Base-by-base conservation (phyloP, 2,888 invertebrate species). In the Romanomermis culicivorax region DNA sequence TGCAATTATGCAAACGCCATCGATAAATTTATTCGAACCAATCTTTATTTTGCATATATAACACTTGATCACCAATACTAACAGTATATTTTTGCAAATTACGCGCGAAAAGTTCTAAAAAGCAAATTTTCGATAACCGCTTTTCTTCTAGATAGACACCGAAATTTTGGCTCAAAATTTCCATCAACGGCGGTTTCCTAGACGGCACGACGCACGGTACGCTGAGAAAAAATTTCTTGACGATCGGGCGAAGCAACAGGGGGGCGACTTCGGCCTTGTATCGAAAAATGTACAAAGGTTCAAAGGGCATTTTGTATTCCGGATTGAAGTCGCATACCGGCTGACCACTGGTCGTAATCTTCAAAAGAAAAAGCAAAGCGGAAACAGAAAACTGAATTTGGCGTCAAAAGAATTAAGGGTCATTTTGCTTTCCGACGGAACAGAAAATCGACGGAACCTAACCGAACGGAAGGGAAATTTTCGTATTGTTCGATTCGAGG, bases 201-300 rank as follows among this genome's bases (percentile, higher is more conserved):
- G 93, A 93, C 72, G 93, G 91, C 56, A 91, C 75, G 20, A 83
- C 81, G 72, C 88, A 88, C 0, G 93, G 91, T 25, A 87, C 75
- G 69, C 87, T 87, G 23, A 84, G 71, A 54, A 91, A 68, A 48
- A 85, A 64, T 66, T 78, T 77, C 24, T 29, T 49, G 29, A 29
- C 47, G 54, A 36, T 36, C 7, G 36, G 17, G n/a, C n/a, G n/a
- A n/a, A n/a, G n/a, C n/a, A n/a, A n/a, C n/a, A n/a, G n/a, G n/a
- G n/a, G n/a, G n/a, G n/a, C n/a, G n/a, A n/a, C n/a, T 11, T 36
- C 36, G 17, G 7, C 36, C 17, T 36, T 36, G 36, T 36, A 17
- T 17, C 17, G 7, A 36, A 36, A 36, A 53, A 83, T 73, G 23
- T 91, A 70, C 62, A 45, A 4, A 7, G 80, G 77, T 71, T 93